Evolutionary conservation across 2,113 vertebrate genomes (phyloP).

Genomic region (Terrapene triunguis): DNA sequence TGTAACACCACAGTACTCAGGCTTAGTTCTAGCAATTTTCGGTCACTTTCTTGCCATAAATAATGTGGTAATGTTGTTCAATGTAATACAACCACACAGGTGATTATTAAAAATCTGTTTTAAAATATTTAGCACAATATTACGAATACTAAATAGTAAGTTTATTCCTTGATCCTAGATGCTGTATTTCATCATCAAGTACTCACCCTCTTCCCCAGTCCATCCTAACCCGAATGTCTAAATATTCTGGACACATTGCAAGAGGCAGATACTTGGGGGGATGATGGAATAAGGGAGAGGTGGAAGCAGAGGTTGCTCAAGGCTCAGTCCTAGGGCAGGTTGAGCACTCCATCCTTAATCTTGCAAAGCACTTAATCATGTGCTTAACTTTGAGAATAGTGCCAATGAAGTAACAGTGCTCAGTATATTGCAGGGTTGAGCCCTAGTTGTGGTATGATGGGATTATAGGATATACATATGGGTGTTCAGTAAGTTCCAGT

Average conservation of each 20-base stretch:
- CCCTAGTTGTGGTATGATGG: accelerated
- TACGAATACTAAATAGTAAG: not conserved
- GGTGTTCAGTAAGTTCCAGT: not conserved
- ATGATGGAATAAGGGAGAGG: not conserved
- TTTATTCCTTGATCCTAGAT: not conserved
- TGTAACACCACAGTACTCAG: not conserved
- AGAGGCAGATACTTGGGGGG: not conserved
- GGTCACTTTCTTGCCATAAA: not conserved
- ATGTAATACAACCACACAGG: not conserved
- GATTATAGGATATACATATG: accelerated
- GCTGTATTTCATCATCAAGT: not conserved
- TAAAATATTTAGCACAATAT: not conserved
- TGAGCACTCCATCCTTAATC: not conserved
- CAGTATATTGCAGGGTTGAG: not conserved
- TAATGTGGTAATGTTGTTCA: not conserved
- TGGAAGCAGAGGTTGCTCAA: not conserved
- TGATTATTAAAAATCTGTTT: not conserved
- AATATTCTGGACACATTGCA: not conserved
- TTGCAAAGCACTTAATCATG: accelerated
- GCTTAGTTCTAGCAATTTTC: not conserved
- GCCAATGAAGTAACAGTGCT: not conserved
- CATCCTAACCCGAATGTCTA: not conserved
- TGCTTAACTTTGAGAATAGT: not conserved
- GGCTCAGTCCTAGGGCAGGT: not conserved
- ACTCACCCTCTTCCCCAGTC: not conserved